Percentiles rank a stretch among this genome's conserved stretches.
These are phyloP conservation scores for Drosophila navojoa DNA, from an alignment of 1,140 invertebrate species.

Conservation along the genomic window DNA sequence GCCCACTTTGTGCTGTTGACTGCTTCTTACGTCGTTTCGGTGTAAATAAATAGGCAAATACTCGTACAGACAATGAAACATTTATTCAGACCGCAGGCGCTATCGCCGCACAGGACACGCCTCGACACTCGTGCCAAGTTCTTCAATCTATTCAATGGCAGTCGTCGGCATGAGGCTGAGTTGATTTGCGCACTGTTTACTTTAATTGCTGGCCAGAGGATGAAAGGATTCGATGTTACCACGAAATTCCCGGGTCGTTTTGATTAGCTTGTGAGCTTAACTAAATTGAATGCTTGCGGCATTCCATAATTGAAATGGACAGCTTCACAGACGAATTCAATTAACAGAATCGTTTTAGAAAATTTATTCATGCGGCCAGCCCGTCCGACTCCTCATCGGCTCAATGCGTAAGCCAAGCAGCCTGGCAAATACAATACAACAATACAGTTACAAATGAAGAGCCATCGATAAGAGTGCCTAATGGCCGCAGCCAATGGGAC, in stretches of 20 bases:
- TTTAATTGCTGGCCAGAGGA: slow-evolving; percentile 46
- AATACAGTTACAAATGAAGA: slow-evolving; percentile 47
- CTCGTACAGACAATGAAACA: slow-evolving; percentile 51
- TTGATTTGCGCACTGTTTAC: slow-evolving; percentile 52
- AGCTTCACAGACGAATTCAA: slow-evolving; percentile 44
- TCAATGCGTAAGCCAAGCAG: not conserved
- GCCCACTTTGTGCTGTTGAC: not conserved
- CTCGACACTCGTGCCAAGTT: slow-evolving; percentile 28
- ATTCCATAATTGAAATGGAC: slow-evolving; percentile 41
- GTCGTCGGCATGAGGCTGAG: slow-evolving; percentile 21
- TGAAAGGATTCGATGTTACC: slow-evolving; percentile 56
- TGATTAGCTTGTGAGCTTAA: slow-evolving; percentile 69
- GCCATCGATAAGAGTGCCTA: slow-evolving; percentile 57
- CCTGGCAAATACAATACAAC: slow-evolving; percentile 11
- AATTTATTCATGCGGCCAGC: not conserved
- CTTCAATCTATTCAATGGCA: slow-evolving; percentile 71
- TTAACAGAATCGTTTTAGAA: slow-evolving; percentile 35
- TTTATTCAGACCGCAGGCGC: slow-evolving; percentile 35
- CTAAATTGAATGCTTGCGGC: slow-evolving; percentile 59
- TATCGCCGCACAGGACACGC: not conserved
- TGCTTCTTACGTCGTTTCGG: slow-evolving; percentile 42
- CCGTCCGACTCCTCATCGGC: slow-evolving; percentile 6
- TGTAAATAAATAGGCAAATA: slow-evolving; percentile 66
- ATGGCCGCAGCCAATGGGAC: slow-evolving; percentile 2
- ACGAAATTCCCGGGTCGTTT: slow-evolving; percentile 24